Percentiles rank a stretch among this genome's conserved stretches.
These are phyloP conservation scores for Gymnorhina tibicen DNA, from an alignment of 2,113 vertebrate genomes.

Conservation along the genomic window DNA sequence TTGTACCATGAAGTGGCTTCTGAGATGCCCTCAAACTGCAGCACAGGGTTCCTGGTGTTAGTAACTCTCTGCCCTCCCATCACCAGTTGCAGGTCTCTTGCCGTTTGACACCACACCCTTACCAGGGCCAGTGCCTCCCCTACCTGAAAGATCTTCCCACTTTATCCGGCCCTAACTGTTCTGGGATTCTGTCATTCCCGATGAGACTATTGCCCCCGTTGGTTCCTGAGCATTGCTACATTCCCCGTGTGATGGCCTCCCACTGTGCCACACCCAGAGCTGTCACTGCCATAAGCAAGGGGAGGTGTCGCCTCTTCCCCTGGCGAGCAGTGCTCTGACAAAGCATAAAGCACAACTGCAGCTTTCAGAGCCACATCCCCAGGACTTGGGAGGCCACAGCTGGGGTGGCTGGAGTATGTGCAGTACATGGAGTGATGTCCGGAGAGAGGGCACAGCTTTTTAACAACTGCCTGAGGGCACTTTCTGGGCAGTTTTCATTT, in stretches of 20 bases:
- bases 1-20: conserved; percentile 65
- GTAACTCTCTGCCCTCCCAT: not conserved
- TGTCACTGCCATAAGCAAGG: not conserved
- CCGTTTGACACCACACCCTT: not conserved
- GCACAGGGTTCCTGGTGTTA: not conserved
- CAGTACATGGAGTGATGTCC: rapidly evolving
- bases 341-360: not conserved
- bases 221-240: not conserved
- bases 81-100: not conserved
- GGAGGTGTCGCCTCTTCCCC: not conserved
- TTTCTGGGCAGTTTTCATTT: not conserved
- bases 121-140: not conserved
- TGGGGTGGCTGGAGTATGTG: not conserved
- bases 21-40: conserved; percentile 77
- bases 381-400: not conserved
- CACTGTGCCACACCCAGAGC: not conserved
- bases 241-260: not conserved
- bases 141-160: not conserved
- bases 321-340: not conserved
- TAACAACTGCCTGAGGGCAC: not conserved
- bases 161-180: not conserved
- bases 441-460: not conserved
- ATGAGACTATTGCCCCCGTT: rapidly evolving
- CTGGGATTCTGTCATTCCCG: not conserved
- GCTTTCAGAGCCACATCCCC: not conserved